Percentiles rank a stretch among this genome's conserved stretches.
Evolutionary conservation across 2,113 vertebrate species (phyloP).

Genomic region (Calonectris borealis): DNA sequence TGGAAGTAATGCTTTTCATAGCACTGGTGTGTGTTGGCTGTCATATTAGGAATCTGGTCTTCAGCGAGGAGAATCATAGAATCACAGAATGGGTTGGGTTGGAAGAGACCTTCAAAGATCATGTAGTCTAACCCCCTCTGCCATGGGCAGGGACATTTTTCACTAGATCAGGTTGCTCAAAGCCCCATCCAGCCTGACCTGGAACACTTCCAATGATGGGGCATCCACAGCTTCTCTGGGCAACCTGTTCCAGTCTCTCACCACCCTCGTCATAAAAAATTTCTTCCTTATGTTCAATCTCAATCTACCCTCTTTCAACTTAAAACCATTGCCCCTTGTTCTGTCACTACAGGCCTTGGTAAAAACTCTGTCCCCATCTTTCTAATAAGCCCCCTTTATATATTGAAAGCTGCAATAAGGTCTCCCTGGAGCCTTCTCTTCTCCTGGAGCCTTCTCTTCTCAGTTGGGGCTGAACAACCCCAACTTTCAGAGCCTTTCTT

Average conservation of each 20-base stretch:
- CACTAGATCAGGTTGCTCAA: not conserved
- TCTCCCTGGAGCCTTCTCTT: not conserved
- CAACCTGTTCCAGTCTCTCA: not conserved
- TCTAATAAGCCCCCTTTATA: not conserved
- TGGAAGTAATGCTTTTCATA: not conserved
- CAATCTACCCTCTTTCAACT: not conserved
- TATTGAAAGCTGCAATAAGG: not conserved
- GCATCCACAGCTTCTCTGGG: not conserved
- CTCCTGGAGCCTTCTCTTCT: not conserved
- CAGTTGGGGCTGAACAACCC: not conserved
- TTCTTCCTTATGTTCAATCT: not conserved
- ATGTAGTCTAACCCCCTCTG: fast-evolving
- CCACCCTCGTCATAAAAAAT: not conserved
- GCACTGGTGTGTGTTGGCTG: not conserved
- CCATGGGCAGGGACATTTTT: not conserved
- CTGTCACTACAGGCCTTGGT: not conserved
- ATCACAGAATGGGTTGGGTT: not conserved
- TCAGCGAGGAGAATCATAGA: not conserved
- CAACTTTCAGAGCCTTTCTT: not conserved
- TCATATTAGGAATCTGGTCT: not conserved
- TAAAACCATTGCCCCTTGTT: not conserved
- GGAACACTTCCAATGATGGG: not conserved
- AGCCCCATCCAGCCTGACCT: not conserved
- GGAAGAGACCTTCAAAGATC: not conserved
- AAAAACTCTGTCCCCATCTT: not conserved